Percentiles rank a stretch among this genome's conserved stretches.
These are phyloP conservation scores for Bombus superbus DNA, from an alignment of 1,140 invertebrate genomes.

Conservation along the genomic window DNA sequence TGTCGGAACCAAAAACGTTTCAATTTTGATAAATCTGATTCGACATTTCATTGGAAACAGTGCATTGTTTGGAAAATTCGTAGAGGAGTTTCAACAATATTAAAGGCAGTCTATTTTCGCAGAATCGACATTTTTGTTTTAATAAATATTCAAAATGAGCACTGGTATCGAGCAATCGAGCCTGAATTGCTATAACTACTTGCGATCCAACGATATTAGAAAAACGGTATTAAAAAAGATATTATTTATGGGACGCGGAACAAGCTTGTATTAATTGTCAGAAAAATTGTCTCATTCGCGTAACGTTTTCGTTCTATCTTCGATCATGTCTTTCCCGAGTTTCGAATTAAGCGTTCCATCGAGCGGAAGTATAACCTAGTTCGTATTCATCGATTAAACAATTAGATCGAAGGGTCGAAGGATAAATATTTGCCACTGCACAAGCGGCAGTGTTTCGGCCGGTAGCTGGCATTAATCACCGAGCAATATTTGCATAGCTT, in stretches of 20 bases:
- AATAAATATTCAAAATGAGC: too few relatives aligned
- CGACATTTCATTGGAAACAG: neutral
- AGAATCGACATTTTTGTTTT: too few relatives aligned
- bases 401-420: slow-evolving; percentile 29
- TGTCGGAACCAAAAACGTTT: neutral
- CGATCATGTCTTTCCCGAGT: neutral
- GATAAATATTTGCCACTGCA: slow-evolving; percentile 32
- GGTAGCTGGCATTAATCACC: slow-evolving; percentile 34
- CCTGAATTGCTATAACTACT: too few relatives aligned
- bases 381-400: slow-evolving; percentile 23
- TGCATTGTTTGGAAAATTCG: neutral
- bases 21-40: neutral
- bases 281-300: too few relatives aligned
- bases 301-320: too few relatives aligned
- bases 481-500: slow-evolving; percentile 31
- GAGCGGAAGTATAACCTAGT: neutral
- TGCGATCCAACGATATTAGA: too few relatives aligned
- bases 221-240: too few relatives aligned
- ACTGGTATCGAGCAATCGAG: too few relatives aligned
- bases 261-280: too few relatives aligned
- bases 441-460: slow-evolving; percentile 12
- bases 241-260: too few relatives aligned
- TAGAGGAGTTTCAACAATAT: neutral
- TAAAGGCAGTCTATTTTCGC: neutral
- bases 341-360: neutral